Evolutionary conservation across 2,113 vertebrate genomes (phyloP).

Genomic region (Nothobranchius furzeri): DNA sequence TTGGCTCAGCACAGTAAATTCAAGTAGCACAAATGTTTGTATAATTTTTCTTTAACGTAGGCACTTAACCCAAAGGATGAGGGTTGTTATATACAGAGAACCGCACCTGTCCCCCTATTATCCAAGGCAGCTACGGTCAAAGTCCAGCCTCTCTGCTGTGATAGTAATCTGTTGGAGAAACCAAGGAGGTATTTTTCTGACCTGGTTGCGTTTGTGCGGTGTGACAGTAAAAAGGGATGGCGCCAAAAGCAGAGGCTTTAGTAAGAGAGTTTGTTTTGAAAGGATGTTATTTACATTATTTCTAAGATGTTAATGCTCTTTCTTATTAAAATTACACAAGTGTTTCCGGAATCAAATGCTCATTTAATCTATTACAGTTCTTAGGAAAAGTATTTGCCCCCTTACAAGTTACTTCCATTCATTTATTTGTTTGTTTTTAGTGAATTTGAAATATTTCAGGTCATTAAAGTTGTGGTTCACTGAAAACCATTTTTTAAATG

Average conservation of each 20-base stretch:
- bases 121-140: slow-evolving; percentile 49
- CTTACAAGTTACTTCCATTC: too few relatives aligned
- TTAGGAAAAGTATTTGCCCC: too few relatives aligned
- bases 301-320: neutral
- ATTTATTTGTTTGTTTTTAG: too few relatives aligned
- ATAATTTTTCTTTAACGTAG: neutral
- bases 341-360: neutral
- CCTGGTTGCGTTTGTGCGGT: slow-evolving; percentile 17
- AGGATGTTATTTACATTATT: neutral
- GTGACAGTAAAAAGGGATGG: slow-evolving; percentile 1
- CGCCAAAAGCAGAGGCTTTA: slow-evolving; percentile 18
- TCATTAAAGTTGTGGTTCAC: too few relatives aligned
- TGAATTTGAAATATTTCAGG: too few relatives aligned
- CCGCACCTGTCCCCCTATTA: slow-evolving; percentile 37
- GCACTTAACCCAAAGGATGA: neutral
- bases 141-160: slow-evolving; percentile 46
- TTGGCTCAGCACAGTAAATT: neutral
- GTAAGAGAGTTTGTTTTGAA: slow-evolving; percentile 4
- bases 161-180: slow-evolving; percentile 60
- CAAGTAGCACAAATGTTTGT: neutral
- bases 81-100: slow-evolving; percentile 14
- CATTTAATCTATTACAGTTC: too few relatives aligned
- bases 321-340: too few relatives aligned
- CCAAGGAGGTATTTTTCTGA: slow-evolving; percentile 63
- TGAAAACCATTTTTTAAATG: too few relatives aligned